These are phyloP conservation scores for Motacilla alba DNA, from an alignment of 2,113 vertebrate species.

Conservation along the genomic window DNA sequence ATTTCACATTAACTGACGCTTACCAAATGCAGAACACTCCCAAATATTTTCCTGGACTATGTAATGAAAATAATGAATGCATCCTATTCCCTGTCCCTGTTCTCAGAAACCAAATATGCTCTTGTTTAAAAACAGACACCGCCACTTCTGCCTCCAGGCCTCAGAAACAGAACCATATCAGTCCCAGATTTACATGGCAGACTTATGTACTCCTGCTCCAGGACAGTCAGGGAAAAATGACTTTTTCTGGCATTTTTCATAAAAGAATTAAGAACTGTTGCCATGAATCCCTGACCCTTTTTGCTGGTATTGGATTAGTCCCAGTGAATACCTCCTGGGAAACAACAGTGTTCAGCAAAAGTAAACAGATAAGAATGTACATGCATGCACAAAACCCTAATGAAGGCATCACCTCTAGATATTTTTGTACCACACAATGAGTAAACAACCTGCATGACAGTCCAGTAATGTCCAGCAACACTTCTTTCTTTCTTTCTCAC, in stretches of 20 bases:
- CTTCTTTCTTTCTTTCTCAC: not conserved
- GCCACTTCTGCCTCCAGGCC: slow-evolving; percentile 14
- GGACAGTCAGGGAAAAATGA: slow-evolving; percentile 29
- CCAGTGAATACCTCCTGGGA: slow-evolving; percentile 18
- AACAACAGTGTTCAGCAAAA: not conserved
- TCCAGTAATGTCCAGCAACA: not conserved
- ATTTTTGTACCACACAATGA: not conserved
- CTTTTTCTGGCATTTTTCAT: not conserved
- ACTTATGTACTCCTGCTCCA: not conserved
- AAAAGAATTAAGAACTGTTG: slow-evolving; percentile 7
- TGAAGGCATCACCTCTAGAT: not conserved
- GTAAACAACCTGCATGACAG: not conserved
- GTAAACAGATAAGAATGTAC: not conserved
- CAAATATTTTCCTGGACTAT: slow-evolving; percentile 54
- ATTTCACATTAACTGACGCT: slow-evolving; percentile 3
- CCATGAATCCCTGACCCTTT: slow-evolving; percentile 35
- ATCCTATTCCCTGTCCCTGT: slow-evolving; percentile 36
- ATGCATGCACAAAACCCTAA: not conserved
- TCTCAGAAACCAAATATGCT: slow-evolving; percentile 61
- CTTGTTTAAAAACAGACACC: slow-evolving; percentile 38
- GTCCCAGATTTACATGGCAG: slow-evolving; percentile 21
- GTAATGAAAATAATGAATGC: slow-evolving; percentile 30
- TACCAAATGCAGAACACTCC: slow-evolving; percentile 50
- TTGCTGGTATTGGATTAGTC: slow-evolving; percentile 37
- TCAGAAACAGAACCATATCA: slow-evolving; percentile 25